phyloP scores from a whole-genome alignment of 2,888 invertebrate species.

The Morpho helenor region DNA sequence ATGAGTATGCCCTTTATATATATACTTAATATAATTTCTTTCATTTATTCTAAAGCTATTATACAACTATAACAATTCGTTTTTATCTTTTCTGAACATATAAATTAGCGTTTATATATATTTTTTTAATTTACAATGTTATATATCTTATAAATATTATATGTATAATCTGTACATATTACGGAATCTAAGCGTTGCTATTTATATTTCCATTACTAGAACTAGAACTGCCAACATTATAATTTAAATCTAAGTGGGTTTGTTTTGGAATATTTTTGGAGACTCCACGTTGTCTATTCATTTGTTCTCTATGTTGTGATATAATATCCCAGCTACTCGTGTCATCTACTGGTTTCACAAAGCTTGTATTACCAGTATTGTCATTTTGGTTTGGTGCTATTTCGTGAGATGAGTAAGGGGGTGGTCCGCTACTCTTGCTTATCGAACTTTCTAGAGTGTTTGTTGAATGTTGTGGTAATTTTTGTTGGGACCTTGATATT shows the following conservation, averaged over 20 bases:
- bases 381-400: constrained; percentile 38
- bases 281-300: constrained; percentile 39
- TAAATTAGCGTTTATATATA: too few species aligned
- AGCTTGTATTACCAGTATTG: constrained; percentile 49
- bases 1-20: too few species aligned
- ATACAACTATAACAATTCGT: too few species aligned
- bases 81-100: too few species aligned
- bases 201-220: neutral
- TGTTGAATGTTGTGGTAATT: constrained; percentile 37
- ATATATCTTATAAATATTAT: too few species aligned
- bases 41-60: too few species aligned
- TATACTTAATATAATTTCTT: too few species aligned
- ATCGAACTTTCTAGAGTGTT: constrained; percentile 67
- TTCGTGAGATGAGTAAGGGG: constrained; percentile 48
- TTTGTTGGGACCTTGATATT: constrained; percentile 20
- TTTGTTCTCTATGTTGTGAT: constrained; percentile 70
- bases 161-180: too few species aligned
- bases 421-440: constrained; percentile 60
- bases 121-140: too few species aligned
- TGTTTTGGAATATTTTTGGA: constrained; percentile 29
- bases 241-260: constrained; percentile 55
- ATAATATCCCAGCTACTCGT: constrained; percentile 74
- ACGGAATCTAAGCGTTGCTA: too few species aligned
- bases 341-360: constrained; percentile 45
- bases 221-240: constrained; percentile 36